A percentile compares a stretch with the other conserved stretches of the same genome.
phyloP scores from a whole-genome alignment of 1,140 invertebrate genomes.

The Scaptomyza montana region DNA sequence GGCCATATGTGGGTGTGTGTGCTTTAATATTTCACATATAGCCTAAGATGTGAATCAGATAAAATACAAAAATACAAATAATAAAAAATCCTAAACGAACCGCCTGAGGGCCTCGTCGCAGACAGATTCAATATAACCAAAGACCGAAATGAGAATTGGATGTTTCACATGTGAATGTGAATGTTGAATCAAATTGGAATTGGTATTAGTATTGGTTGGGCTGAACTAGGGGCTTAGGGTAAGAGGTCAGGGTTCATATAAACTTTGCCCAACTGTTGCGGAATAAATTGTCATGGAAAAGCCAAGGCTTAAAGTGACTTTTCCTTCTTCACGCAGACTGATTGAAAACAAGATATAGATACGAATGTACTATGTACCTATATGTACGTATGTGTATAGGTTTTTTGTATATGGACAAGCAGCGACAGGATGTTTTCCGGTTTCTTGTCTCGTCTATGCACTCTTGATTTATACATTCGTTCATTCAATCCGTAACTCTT shows the following conservation, averaged over 20 bases:
- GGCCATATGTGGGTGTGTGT: neutral
- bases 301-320: conserved; percentile 48
- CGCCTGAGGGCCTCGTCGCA: conserved; percentile 36
- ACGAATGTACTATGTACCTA: too few species aligned
- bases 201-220: conserved; percentile 8
- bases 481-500: conserved; percentile 3
- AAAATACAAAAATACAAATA: conserved; percentile 8
- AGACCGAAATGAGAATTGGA: conserved; percentile 8
- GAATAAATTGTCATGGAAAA: conserved; percentile 73
- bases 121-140: conserved; percentile 50
- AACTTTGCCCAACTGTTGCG: conserved; percentile 76
- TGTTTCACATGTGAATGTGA: neutral
- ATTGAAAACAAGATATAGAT: neutral
- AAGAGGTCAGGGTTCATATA: conserved; percentile 29
- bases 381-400: too few species aligned
- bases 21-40: neutral
- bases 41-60: conserved; percentile 29
- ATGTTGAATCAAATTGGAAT: neutral
- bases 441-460: conserved; percentile 1
- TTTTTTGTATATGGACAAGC: neutral
- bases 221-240: conserved; percentile 17
- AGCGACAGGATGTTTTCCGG: conserved; percentile 25
- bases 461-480: conserved; percentile 13
- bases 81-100: conserved; percentile 21
- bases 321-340: conserved; percentile 13